Evolutionary conservation across 2,797 vertebrate species (phyloP), one percentile per base, ranked within the genome.

Genomic region (Huso huso): DNA sequence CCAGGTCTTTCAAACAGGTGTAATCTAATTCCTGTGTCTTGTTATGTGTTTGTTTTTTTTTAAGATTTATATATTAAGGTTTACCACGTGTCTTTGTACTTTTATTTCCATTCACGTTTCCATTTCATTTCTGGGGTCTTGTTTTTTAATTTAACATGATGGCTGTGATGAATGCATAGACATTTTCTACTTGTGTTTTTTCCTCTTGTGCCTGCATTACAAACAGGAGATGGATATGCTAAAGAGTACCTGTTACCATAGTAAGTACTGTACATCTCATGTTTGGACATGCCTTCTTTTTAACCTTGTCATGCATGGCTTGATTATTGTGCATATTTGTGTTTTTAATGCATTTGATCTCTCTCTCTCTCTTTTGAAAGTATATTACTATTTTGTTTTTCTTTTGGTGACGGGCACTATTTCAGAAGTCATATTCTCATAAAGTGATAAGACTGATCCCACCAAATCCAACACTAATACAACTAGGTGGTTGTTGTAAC

Each of bases 231-330:
- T 87, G 95, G 97, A 93, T 95, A 93, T 93, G 87, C 94, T 92
- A 99, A 92, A 96, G 97, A 98, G 87, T 97, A 96, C 96, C 97
- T 98, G 92, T 95, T 98, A 81, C 95, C 95, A 89, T 99, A 99
- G 97, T 99, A 98, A 99, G 97, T 99, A 99, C 83, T 86, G 85
- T 86, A 63, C 67, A 80, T 85, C 77, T 74, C 73, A 81, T 82
- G 78, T 78, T 78, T 73, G 73, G 74, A 81, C 72, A 70, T 76
- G 81, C 74, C 88, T 87, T 73, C 69, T 74, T 73, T 70, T 76
- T 51, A 59, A 68, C 69, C 60, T 65, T 74, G 76, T 67, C 70
- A 66, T 82, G 94, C 94, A 94, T 90, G 81, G 90, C 90, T 83
- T 88, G 77, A 74, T 74, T 73, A 76, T 78, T 66, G 77, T 79